Base-by-base conservation (phyloP, 2,888 invertebrate species). In the Apocheima hispidaria region DNA sequence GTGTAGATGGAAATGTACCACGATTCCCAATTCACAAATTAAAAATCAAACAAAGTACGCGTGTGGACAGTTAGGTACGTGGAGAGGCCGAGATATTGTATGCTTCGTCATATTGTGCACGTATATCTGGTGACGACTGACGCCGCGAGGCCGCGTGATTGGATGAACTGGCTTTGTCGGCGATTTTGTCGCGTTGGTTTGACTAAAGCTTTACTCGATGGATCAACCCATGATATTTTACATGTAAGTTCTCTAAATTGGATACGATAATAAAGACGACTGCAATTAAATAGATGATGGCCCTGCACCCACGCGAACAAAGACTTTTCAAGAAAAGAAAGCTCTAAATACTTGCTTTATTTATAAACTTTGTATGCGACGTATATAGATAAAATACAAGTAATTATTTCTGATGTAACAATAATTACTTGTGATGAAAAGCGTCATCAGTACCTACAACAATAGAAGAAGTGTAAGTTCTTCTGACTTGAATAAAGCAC, bases 401-500 rank as follows among this genome's bases (percentile, higher is more conserved):
- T 44, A 26, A 43, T 36, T 16, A 35, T 35, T 54, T 36, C 36
- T 35, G 35, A 48, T 48, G 35, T 7, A 6, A 12, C 21, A 1
- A n/a, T 33, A 3, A 46, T 46, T 54, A 38, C n/a, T 20, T 48
- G 14, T 48, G 14, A 55, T 16, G 23, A 35, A 43, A 44, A 46
- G 40, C 12, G 7, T 7, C 20, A 0, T n/a, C 10, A 40, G 35
- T 2, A 3, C n/a, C 2, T 33, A 3, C 20, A 14, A 4, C 21
- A 23, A 4, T 12, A 43, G 23, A 23, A n/a, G 1, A 14, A n/a
- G 23, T 21, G 41, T 23, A 23, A 43, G 23, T 12, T 20, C 14
- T 12, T 35, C 14, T 0, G 9, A 20, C 10, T 1, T 23, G 10
- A 21, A 18, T 63, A 65, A 65, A 58, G 62, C 50, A 4, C 48